Evolutionary conservation across 2,797 vertebrate genomes (phyloP).

Genomic region (Euphonia xanthogaster): DNA sequence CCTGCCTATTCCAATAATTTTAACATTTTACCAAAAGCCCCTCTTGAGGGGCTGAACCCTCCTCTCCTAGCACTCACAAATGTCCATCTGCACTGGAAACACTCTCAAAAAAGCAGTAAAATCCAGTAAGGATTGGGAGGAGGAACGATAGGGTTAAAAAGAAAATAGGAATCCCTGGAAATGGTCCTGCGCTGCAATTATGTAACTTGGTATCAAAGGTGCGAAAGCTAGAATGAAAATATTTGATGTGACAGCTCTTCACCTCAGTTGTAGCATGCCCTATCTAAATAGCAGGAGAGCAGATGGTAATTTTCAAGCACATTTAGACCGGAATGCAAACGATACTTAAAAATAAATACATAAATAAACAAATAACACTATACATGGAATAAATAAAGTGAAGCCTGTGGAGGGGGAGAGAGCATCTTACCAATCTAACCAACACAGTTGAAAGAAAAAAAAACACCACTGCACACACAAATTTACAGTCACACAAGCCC

Average conservation of each 20-base stretch:
- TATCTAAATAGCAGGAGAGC: constrained; percentile 69
- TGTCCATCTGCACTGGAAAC: not conserved
- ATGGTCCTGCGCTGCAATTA: constrained; percentile 29
- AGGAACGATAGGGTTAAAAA: not conserved
- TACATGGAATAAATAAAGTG: constrained; percentile 49
- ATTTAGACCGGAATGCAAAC: constrained; percentile 65
- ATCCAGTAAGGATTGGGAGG: not conserved
- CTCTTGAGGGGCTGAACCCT: not conserved
- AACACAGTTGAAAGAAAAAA: not conserved
- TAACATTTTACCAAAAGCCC: not conserved
- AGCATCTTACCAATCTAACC: not conserved
- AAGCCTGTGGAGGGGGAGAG: not conserved
- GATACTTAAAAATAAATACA: constrained; percentile 67
- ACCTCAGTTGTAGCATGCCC: constrained; percentile 71
- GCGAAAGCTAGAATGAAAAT: constrained; percentile 70
- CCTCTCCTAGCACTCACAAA: not conserved
- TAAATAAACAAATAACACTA: constrained; percentile 70
- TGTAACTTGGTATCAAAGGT: constrained; percentile 61
- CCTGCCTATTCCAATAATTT: not conserved
- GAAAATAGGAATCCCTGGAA: constrained; percentile 45
- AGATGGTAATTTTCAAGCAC: constrained; percentile 75
- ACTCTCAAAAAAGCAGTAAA: not conserved
- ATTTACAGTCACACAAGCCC: not conserved
- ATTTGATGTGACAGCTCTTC: constrained; percentile 73
- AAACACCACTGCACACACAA: not conserved